phyloP scores from a whole-genome alignment of 2,113 vertebrate genomes.

The Bubalus kerabau region DNA sequence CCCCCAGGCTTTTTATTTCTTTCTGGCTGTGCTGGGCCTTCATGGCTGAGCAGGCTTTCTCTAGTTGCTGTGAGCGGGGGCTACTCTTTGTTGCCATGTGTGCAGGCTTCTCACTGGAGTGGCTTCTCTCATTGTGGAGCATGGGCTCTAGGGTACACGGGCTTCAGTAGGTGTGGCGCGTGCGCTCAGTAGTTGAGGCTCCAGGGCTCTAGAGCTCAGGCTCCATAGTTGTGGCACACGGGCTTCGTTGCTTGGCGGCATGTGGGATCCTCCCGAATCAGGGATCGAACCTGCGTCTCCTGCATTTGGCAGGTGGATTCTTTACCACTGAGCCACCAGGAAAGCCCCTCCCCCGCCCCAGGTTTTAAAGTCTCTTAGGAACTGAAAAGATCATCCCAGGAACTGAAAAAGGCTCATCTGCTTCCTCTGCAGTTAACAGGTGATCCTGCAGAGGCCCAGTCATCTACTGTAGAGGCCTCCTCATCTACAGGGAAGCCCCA shows the following conservation, averaged over 20 bases:
- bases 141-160: background rate
- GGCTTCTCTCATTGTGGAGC: background rate
- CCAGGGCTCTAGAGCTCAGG: background rate
- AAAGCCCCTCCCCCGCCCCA: background rate
- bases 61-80: background rate
- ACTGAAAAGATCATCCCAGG: background rate
- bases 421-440: background rate
- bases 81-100: background rate
- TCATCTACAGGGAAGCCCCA: accelerated
- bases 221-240: background rate
- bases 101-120: background rate
- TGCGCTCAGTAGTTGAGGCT: background rate
- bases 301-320: background rate
- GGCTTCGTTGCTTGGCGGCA: background rate
- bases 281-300: background rate
- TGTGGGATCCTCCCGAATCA: background rate
- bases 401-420: background rate
- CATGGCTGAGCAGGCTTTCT: background rate
- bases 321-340: background rate
- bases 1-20: background rate
- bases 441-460: background rate
- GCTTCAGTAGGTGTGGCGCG: background rate
- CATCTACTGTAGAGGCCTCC: background rate
- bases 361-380: background rate
- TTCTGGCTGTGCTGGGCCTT: background rate